Base-by-base conservation (phyloP, 1,140 invertebrate genomes). In the Temnothorax nylanderi region DNA sequence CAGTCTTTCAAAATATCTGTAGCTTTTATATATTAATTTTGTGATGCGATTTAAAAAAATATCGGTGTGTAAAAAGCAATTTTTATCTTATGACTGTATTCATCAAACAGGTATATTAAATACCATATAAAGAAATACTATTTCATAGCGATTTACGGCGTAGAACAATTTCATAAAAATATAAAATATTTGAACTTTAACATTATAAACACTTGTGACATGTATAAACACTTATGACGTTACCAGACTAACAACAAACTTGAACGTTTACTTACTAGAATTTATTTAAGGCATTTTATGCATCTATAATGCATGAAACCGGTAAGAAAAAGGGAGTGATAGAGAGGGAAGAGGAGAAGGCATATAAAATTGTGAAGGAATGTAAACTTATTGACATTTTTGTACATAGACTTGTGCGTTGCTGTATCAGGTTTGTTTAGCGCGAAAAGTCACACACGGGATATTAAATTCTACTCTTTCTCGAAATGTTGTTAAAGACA, bases 11-110 rank as follows among this genome's bases (percentile, higher is more conserved):
- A 76, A 76, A 58, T 26, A 13, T 18, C 4, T 58, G 21, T n/a
- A 26, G 54, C 16, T 26, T 76, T 44, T 44, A 18, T 34, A 51
- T 6, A 75, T 56, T 51, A 51, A 72, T 72, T 54, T 72, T 54
- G 54, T 6, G 10, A 34, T 72, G 32, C 32, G 0, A 72, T 72
- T 56, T 4, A 3, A 51, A 47, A 2, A 13, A 69, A 69, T 49
- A 32, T 69, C 13, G 54, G 18, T 18, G 1, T 65, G 5, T n/a
- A 4, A 8, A 65, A 65, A 41, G 1, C 10, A 5, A 65, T n/a
- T 41, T 41, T 69, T 44, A 65, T 41, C 21, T 69, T 18, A 44
- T 67, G 4, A 4, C 1, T 47, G 10, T 69, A 69, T 47, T 69
- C 10, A 26, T 21, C 10, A 41, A 11, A 69, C 16, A 47, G n/a